A percentile compares a stretch with the other conserved stretches of the same genome.
Evolutionary conservation across 1,140 invertebrate species (phyloP).

Genomic region (Atopsyche davidsoni): DNA sequence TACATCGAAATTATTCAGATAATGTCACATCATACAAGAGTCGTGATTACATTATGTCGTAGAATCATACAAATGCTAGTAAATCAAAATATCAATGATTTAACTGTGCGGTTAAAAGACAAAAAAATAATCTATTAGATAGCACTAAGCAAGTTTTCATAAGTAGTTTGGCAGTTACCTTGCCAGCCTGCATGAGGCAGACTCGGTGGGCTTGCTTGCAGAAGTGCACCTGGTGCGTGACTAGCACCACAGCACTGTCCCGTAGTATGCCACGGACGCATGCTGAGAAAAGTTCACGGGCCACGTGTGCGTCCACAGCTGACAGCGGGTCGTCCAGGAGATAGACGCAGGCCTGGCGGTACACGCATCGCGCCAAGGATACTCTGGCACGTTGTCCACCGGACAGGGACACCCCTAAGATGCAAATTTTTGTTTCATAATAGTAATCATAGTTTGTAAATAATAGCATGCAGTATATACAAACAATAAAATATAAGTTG

Average conservation of each 20-base stretch:
- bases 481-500: too few species aligned
- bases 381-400: conserved; percentile 62
- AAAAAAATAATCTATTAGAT: too few species aligned
- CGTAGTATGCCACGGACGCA: conserved; percentile 37
- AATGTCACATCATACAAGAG: too few species aligned
- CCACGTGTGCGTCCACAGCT: conserved; percentile 57
- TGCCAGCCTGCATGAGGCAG: conserved; percentile 44
- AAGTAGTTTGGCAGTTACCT: conserved; percentile 25
- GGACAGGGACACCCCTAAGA: conserved; percentile 45
- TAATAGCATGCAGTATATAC: too few species aligned
- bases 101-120: too few species aligned
- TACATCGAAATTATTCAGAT: not conserved
- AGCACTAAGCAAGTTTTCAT: too few species aligned
- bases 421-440: too few species aligned
- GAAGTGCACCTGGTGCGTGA: conserved; percentile 61
- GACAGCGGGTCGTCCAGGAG: conserved; percentile 56
- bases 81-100: too few species aligned
- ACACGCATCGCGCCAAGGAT: conserved; percentile 61
- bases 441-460: too few species aligned
- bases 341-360: conserved; percentile 56
- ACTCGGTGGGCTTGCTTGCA: conserved; percentile 50
- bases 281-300: conserved; percentile 32
- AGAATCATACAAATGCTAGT: too few species aligned
- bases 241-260: conserved; percentile 46
- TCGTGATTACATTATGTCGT: too few species aligned